Evolutionary conservation across 2,113 vertebrate species (phyloP), one percentile per base, ranked within the genome.

Genomic region (Tauraco erythrolophus): DNA sequence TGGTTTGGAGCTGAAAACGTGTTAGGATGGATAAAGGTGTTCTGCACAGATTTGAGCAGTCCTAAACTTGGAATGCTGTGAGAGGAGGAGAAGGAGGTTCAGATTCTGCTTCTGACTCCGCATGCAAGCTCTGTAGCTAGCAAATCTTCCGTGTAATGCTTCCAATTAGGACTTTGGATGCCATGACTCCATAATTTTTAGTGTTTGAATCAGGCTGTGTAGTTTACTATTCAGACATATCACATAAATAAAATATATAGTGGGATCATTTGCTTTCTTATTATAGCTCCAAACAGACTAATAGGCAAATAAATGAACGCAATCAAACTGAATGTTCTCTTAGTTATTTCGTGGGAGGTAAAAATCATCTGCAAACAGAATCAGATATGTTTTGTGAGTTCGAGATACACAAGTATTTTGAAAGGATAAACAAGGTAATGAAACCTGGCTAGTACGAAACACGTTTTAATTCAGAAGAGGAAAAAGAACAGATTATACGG

Each of bases 161-260:
- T 64, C 86, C 60, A 86, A 9, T 87, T 68, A 95, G 23, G 69
- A 23, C 69, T 57, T 82, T 64, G 84, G 79, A 94, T 94, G 88
- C 80, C 91, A 87, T 0, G 3, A 51, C 76, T 84, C 56, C 72
- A 37, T 54, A 77, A 83, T 66, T 90, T 95, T 60, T 60, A 81
- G 37, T 14, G 6, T 84, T 77, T 68, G 61, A 80, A 75, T 96
- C 66, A 66, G 68, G 27, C 35, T 92, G 35, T 71, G 48, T 64
- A 81, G 69, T 87, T 85, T 66, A 46, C 39, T 53, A 27, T 60
- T 39, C 81, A 76, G 92, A 93, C 45, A 89, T 90, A 69, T 66
- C 71, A 46, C 78, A 95, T 94, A 95, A 97, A 96, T 96, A 96
- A 95, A 95, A 96, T 90, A 96, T 88, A 90, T 58, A 46, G 89